phyloP scores from a whole-genome alignment of 2,888 invertebrate species.

The Himalopsyche kuldschensis region DNA sequence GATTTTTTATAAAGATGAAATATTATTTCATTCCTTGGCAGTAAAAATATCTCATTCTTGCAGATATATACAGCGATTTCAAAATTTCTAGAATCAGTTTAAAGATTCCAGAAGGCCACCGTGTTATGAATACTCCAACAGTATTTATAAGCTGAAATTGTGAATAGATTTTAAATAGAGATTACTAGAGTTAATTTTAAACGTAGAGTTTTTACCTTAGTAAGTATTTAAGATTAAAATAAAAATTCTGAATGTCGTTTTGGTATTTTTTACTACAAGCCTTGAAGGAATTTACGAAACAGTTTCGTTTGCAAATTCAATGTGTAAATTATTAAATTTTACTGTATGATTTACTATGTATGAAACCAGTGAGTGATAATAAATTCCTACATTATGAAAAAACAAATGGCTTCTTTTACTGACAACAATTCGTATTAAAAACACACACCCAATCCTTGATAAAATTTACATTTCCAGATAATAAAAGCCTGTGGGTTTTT shows the following conservation, averaged over 20 bases:
- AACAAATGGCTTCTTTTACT: neutral
- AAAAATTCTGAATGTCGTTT: slow-evolving; percentile 12
- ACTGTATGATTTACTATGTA: slow-evolving; percentile 19
- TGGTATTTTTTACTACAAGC: slow-evolving; percentile 12
- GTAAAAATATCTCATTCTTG: neutral
- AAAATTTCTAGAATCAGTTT: neutral
- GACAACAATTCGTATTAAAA: too few species aligned
- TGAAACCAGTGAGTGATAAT: slow-evolving; percentile 39
- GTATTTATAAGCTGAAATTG: slow-evolving; percentile 36
- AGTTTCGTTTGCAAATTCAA: slow-evolving; percentile 9
- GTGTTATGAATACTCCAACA: slow-evolving; percentile 27
- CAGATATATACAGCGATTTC: neutral
- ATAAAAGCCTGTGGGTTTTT: too few species aligned
- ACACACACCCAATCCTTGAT: too few species aligned
- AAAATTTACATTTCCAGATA: too few species aligned
- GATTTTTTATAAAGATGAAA: neutral
- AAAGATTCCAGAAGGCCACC: slow-evolving; percentile 18
- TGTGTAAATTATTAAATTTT: slow-evolving; percentile 13
- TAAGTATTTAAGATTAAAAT: slow-evolving; percentile 18
- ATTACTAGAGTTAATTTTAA: slow-evolving; percentile 23
- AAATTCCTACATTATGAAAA: slow-evolving; percentile 31
- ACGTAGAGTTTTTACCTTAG: slow-evolving; percentile 26
- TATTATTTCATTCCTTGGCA: neutral
- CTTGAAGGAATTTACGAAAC: slow-evolving; percentile 15
- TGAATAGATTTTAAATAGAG: slow-evolving; percentile 30